Percentiles rank a stretch among this genome's conserved stretches.
Evolutionary conservation across 2,888 invertebrate species (phyloP).

Genomic region (Protonemura montana): DNA sequence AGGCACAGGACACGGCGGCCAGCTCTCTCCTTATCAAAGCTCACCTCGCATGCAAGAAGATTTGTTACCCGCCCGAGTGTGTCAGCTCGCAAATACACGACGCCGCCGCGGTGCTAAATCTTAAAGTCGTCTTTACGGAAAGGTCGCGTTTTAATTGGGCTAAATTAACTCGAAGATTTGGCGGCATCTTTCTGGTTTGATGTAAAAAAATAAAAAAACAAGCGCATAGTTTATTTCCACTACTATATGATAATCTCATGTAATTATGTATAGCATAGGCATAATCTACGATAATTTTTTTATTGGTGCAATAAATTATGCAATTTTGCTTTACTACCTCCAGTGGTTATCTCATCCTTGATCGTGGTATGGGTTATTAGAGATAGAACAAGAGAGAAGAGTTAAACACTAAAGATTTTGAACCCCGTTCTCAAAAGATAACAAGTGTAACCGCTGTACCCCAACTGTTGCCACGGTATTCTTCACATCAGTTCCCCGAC

Average conservation of each 20-base stretch:
- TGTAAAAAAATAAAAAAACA: neutral
- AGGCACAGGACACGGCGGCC: neutral
- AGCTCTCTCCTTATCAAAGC: neutral
- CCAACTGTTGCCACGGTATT: neutral
- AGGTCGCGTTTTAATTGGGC: constrained; percentile 17
- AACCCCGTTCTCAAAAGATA: too few relatives aligned
- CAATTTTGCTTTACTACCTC: neutral
- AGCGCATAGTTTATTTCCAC: neutral
- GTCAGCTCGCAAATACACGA: neutral
- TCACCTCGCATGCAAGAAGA: neutral
- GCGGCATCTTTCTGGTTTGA: neutral
- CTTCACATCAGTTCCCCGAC: neutral
- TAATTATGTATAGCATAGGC: constrained; percentile 8
- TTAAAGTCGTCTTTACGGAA: neutral
- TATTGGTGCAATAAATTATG: neutral
- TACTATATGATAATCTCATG: neutral
- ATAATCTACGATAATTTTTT: neutral
- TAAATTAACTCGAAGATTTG: constrained; percentile 17
- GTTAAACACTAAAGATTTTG: too few relatives aligned
- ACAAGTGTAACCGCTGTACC: too few relatives aligned
- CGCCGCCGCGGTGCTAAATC: neutral
- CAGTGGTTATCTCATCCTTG: too few relatives aligned
- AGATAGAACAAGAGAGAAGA: too few relatives aligned
- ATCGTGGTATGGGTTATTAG: too few relatives aligned
- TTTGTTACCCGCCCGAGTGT: neutral